Base-by-base conservation (phyloP, 2,797 vertebrate genomes). In the Falco cherrug region DNA sequence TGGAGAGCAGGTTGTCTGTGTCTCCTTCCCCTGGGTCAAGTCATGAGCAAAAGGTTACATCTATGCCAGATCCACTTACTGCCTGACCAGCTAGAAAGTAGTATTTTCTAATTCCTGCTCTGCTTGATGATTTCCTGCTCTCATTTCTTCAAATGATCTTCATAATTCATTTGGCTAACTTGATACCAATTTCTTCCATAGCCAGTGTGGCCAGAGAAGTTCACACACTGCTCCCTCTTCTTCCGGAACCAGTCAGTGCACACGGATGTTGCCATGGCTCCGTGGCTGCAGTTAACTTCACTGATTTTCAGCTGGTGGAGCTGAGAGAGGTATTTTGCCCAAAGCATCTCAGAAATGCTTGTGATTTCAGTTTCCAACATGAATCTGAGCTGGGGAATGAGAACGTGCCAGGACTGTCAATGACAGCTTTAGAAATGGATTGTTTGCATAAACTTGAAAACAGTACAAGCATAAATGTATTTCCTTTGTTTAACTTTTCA, bases 371-470 rank as follows among this genome's bases (percentile, higher is more conserved):
- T 89, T 94, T 84, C 91, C 89, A 95, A 54, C 56, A 45, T 63
- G 88, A 70, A 79, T 91, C 77, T 37, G 59, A 90, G 91, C 82
- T 68, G 70, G 70, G 85, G 90, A 96, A 90, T 85, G 91, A 95
- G 92, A 94, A 83, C 73, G 96, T 96, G 96, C 97, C 96, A 95
- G 84, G 94, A 88, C 91, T 93, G 96, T 94, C 95, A 98, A 92
- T 80, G 93, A 95, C 95, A 96, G 71, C 95, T 97, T 96, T 96
- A 89, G 96, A 97, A 98, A 98, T 92, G 84, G 95, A 95, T 97
- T 98, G 96, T 98, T 98, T 98, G 97, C 95, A 94, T 97, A 97
- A 97, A 98, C 97, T 96, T 97, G 97, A 96, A 98, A 97, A 97
- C 95, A 97, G 97, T 86, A 96, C 97, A 97, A 97, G 97, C 97